Evolutionary conservation across 2,113 vertebrate species (phyloP), one percentile per base, ranked within the genome.

Genomic region (Poicephalus meyeri): DNA sequence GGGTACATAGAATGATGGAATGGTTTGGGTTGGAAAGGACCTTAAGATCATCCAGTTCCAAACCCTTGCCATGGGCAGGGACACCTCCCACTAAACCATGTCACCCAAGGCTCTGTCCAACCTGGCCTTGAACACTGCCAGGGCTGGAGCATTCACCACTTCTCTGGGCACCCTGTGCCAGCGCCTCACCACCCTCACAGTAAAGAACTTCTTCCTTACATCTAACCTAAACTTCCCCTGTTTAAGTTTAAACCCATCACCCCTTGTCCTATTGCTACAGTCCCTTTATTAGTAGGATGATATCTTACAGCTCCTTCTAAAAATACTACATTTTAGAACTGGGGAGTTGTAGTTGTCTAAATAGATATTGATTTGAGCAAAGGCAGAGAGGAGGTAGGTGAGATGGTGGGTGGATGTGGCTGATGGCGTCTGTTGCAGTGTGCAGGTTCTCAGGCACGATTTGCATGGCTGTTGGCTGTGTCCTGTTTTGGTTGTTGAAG

Each of bases 351-450:
- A 61, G 28, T 63, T 91, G 25, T 63, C 21, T 84, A 41, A 61
- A 37, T 35, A 41, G 7, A 41, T 4, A 1, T 0, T 61, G 31
- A 73, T 10, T 10, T 41, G 78, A 91, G 7, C 89, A 39, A 35
- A 88, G 33, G 28, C 39, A 78, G 50, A 46, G 66, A 60, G 47
- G 37, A 8, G 6, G 7, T 42, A 35, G 53, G 47, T 49, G 4
- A 41, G 25, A 16, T 73, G 64, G 37, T 37, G 64, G 20, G 28
- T 16, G 53, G 37, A 31, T 29, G 41, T 66, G 37, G 49, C 64
- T 46, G 50, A 1, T 73, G 61, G 55, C 35, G 6, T 11, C 44
- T 41, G 0, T 56, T 41, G 41, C 31, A 17, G 3, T 3, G 28
- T 35, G 14, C 33, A 37, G 29, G 13, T 50, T 92, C 39, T 78